Conservation (phyloP, 2,113 vertebrate species). For the Bolborhynchus lineola region DNA sequence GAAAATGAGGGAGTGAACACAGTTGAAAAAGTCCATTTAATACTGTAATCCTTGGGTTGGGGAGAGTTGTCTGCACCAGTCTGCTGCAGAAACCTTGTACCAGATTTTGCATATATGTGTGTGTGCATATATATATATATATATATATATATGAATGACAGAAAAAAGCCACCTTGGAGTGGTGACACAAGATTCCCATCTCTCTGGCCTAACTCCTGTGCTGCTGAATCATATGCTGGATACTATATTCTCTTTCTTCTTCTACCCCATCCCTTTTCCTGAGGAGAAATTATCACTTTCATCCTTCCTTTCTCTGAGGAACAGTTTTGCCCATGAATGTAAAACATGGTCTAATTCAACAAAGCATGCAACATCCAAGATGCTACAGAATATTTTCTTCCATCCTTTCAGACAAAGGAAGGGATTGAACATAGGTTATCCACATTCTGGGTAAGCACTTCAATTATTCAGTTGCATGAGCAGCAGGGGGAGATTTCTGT, state of each 20-base stretch:
- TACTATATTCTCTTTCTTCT: not conserved
- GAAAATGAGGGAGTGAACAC: not conserved
- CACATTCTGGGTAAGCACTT: not conserved
- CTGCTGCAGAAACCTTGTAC: not conserved
- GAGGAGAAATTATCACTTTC: not conserved
- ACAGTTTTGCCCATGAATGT: not conserved
- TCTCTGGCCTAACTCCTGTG: not conserved
- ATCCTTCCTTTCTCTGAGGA: not conserved
- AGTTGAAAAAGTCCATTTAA: not conserved
- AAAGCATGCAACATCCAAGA: not conserved
- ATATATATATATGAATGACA: not conserved
- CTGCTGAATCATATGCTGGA: not conserved
- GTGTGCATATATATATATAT: not conserved
- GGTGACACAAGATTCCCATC: not conserved
- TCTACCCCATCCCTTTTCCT: not conserved
- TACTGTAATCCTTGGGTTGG: not conserved
- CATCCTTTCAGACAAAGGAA: not conserved
- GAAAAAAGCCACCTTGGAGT: not conserved
- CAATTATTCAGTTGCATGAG: not conserved
- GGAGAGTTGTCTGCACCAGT: not conserved
- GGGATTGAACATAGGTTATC: not conserved
- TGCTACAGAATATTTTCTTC: not conserved
- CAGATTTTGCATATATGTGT: not conserved
- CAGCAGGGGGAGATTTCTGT: not conserved
- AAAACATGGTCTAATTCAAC: not conserved